Base-by-base conservation (phyloP, 2,113 vertebrate genomes). In the Gallinago media region DNA sequence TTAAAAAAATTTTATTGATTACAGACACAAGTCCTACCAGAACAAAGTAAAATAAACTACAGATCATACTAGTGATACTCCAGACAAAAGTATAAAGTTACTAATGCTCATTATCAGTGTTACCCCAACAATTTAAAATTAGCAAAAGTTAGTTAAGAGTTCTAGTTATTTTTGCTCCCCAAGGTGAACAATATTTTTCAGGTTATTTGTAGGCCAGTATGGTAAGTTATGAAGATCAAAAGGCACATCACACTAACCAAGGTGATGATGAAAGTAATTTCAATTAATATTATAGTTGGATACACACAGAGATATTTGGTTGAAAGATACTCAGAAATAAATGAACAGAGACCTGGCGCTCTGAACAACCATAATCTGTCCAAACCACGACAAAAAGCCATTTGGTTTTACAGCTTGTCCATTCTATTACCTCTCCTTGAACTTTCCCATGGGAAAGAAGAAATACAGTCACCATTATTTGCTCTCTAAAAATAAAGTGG, bases 401-500 rank as follows among this genome's bases (percentile, higher is more conserved):
- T 90, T 79, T 85, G 11, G 36, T 66, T 91, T 74, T 96, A 46
- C 40, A 91, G 85, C 58, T 61, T 13, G 23, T 73, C 68, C 47
- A 67, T 81, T 95, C 73, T 46, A 92, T 88, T 52, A 82, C 31
- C 63, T 71, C 76, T 44, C 47, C 71, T 58, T 68, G n/a, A 72
- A 77, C 40, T 91, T 91, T 56, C 15, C 15, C 19, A 86, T 44
- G 19, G 49, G 19, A 63, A 89, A 55, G 58, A 80, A 61, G 59
- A 75, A 4, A 83, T 2, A 42, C 4, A 85, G 58, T 56, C 38
- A 79, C 16, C 8, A 50, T 86, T 91, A 73, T 88, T 75, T 95
- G 23, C 42, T 91, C 40, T 92, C 78, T 89, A 90, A 94, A 97
- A 96, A 89, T 79, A 92, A 97, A 76, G 16, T 15, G 12, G 55